Evolutionary conservation across 1,140 invertebrate genomes (phyloP).

Genomic region (Rhopalosiphum maidis): DNA sequence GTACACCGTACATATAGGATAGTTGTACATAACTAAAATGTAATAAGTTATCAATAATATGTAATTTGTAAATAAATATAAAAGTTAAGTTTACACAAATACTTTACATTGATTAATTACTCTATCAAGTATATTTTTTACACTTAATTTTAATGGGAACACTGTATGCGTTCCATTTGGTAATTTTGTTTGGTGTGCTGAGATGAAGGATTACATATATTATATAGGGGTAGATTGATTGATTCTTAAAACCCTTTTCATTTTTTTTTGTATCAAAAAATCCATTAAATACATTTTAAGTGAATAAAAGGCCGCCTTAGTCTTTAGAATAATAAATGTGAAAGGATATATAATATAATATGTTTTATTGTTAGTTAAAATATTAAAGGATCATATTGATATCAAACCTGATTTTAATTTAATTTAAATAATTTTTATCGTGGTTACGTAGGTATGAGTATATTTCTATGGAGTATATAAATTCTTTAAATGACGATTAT

Average conservation of each 20-base stretch:
- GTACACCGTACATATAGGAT: not conserved
- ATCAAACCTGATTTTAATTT: not conserved
- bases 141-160: not conserved
- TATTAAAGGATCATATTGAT: not conserved
- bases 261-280: not conserved
- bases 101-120: not conserved
- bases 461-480: too few relatives aligned
- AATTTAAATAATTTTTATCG: not conserved
- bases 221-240: conserved; percentile 53
- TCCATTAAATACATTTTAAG: conserved; percentile 42
- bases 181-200: not conserved
- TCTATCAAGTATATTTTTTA: not conserved
- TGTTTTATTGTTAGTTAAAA: not conserved
- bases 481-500: not conserved
- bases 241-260: conserved; percentile 26
- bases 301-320: conserved; percentile 4
- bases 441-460: too few relatives aligned
- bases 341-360: not conserved
- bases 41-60: not conserved
- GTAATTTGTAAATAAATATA: not conserved
- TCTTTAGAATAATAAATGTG: not conserved
- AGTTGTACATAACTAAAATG: not conserved
- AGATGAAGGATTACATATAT: conserved; percentile 16
- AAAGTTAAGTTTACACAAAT: not conserved
- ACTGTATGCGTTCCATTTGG: not conserved